Percentiles rank a stretch among this genome's conserved stretches.
Evolutionary conservation across 1,140 invertebrate species (phyloP).

Genomic region (Telenomus remus): DNA sequence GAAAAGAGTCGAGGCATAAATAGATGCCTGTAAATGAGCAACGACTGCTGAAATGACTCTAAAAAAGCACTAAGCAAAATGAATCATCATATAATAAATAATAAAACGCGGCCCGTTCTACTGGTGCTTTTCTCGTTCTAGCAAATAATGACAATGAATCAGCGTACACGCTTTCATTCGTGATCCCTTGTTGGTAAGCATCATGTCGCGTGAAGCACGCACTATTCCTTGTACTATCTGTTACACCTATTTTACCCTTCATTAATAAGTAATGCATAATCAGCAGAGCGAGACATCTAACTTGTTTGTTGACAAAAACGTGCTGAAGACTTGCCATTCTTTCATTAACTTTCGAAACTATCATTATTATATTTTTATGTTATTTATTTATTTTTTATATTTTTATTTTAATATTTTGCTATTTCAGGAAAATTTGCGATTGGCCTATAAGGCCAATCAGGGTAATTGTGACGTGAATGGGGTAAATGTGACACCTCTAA

Average conservation of each 20-base stretch:
- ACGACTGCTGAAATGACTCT: conserved; percentile 35
- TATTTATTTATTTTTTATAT: too few relatives aligned
- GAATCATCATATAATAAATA: conserved; percentile 68
- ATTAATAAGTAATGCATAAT: too few relatives aligned
- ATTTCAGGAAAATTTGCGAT: too few relatives aligned
- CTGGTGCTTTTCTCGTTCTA: conserved; percentile 59
- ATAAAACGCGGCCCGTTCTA: conserved; percentile 60
- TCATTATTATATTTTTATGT: too few relatives aligned
- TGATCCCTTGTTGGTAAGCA: conserved; percentile 33
- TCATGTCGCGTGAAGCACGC: conserved; percentile 70
- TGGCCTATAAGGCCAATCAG: too few relatives aligned
- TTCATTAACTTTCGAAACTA: too few relatives aligned
- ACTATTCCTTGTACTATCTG: conserved; percentile 59
- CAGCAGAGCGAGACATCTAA: too few relatives aligned
- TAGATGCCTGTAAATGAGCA: not conserved
- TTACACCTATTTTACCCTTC: conserved; percentile 24
- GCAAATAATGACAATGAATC: conserved; percentile 69
- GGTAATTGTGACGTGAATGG: too few relatives aligned
- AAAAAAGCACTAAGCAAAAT: conserved; percentile 59
- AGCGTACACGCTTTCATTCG: conserved; percentile 55
- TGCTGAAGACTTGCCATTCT: too few relatives aligned
- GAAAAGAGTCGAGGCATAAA: not conserved
- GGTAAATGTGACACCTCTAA: too few relatives aligned
- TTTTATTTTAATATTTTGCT: too few relatives aligned
- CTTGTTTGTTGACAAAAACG: too few relatives aligned